Conservation (phyloP, 2,797 vertebrate species). For the Sebastes diaconus region DNA sequence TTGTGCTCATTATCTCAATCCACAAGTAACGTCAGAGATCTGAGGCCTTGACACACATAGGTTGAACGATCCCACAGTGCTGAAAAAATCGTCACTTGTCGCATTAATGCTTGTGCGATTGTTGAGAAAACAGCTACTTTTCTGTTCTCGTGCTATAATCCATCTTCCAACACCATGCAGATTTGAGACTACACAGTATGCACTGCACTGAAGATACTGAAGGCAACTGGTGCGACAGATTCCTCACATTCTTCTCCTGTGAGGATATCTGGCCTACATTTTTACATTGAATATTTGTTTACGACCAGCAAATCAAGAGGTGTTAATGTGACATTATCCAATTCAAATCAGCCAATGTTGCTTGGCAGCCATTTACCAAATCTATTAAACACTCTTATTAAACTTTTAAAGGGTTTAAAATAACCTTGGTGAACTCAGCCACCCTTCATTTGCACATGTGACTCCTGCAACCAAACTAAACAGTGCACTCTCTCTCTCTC, state of each 20-base stretch:
- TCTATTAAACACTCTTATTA: background rate
- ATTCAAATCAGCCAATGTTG: background rate
- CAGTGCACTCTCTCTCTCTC: conserved; percentile 1
- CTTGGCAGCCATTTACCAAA: conserved; percentile 8
- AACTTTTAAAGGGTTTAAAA: conserved; percentile 36
- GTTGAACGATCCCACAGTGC: background rate
- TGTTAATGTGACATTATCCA: background rate
- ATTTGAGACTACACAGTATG: background rate
- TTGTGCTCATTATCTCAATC: conserved; percentile 24
- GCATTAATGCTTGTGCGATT: background rate
- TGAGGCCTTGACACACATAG: background rate
- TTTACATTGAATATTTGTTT: background rate
- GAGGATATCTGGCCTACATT: conserved; percentile 2
- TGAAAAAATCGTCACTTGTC: background rate
- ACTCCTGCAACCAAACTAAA: conserved; percentile 23
- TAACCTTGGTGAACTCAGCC: conserved; percentile 42
- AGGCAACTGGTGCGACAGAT: background rate
- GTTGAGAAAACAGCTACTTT: conserved; percentile 10
- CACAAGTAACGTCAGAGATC: background rate
- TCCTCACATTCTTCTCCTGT: background rate
- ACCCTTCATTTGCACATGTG: conserved; percentile 37
- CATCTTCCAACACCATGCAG: background rate
- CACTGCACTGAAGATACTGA: background rate
- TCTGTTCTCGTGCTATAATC: too few species aligned
- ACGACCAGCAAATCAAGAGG: background rate